These are phyloP conservation scores for Pipistrellus kuhlii DNA, from an alignment of 2,797 vertebrate genomes.

Conservation along the genomic window DNA sequence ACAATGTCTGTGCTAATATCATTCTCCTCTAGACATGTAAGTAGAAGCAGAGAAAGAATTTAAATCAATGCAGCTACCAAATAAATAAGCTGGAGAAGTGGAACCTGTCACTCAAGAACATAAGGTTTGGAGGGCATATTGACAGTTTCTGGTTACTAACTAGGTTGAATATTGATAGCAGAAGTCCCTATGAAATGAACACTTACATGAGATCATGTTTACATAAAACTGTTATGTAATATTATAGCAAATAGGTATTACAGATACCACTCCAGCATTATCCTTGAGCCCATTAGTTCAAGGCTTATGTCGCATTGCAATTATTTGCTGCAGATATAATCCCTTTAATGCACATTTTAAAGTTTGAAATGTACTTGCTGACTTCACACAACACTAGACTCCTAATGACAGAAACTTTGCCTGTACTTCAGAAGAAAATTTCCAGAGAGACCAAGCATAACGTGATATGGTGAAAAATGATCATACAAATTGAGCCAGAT, in stretches of 20 bases:
- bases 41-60: constrained; percentile 70
- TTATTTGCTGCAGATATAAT: neutral
- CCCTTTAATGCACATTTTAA: constrained; percentile 53
- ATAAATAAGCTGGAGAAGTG: constrained; percentile 80
- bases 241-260: neutral
- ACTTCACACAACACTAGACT: constrained; percentile 33
- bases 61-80: constrained; percentile 81
- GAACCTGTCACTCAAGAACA: constrained; percentile 67
- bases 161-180: constrained; percentile 69
- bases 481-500: constrained; percentile 43
- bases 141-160: constrained; percentile 72
- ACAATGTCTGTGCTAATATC: constrained; percentile 50
- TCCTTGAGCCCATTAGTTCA: neutral
- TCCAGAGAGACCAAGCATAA: constrained; percentile 46
- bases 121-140: constrained; percentile 55
- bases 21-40: constrained; percentile 37
- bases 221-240: neutral
- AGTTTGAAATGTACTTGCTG: constrained; percentile 55
- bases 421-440: constrained; percentile 43
- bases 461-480: constrained; percentile 51
- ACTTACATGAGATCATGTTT: constrained; percentile 68
- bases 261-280: neutral
- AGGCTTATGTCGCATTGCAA: neutral
- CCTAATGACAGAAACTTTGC: constrained; percentile 32
- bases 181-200: constrained; percentile 66